These are phyloP conservation scores for Rhabditoides inermis DNA, from an alignment of 2,888 invertebrate species.

Conservation along the genomic window DNA sequence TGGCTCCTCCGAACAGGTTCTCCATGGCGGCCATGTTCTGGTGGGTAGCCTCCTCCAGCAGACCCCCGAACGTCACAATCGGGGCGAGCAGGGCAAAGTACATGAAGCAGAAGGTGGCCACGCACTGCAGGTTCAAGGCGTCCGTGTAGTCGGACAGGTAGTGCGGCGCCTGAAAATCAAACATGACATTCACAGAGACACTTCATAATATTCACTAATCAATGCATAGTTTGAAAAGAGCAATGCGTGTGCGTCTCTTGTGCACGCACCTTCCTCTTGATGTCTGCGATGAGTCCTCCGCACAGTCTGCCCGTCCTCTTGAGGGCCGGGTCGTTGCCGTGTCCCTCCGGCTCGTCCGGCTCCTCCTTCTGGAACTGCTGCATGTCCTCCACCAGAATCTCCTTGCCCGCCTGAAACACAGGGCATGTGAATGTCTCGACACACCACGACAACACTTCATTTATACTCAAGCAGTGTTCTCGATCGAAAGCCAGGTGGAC, in stretches of 20 bases:
- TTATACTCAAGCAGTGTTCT: conserved; percentile 9
- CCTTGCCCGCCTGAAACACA: conserved; percentile 20
- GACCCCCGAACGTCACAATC: conserved; percentile 91
- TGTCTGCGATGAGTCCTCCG: conserved; percentile 81
- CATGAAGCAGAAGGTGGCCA: conserved; percentile 91
- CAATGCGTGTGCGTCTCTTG: too few relatives aligned
- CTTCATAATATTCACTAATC: too few relatives aligned
- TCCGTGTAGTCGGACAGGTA: conserved; percentile 82
- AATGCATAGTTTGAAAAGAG: too few relatives aligned
- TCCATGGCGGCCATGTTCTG: conserved; percentile 63
- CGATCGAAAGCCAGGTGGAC: neutral
- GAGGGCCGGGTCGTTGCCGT: conserved; percentile 48
- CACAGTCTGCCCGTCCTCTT: conserved; percentile 61
- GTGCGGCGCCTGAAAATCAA: conserved; percentile 63
- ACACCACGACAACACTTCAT: neutral
- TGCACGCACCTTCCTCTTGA: conserved; percentile 69
- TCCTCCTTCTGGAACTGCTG: conserved; percentile 13
- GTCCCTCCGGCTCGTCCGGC: conserved; percentile 22
- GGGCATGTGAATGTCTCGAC: neutral
- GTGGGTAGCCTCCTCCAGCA: conserved; percentile 85
- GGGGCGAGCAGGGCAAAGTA: conserved; percentile 95
- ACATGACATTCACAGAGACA: too few relatives aligned
- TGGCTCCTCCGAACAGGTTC: conserved; percentile 62
- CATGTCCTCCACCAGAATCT: conserved; percentile 22
- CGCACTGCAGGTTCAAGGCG: conserved; percentile 75